Evolutionary conservation across 64 coral and sea anemone species (phyloP).

Genomic region (Porites australiensis): DNA sequence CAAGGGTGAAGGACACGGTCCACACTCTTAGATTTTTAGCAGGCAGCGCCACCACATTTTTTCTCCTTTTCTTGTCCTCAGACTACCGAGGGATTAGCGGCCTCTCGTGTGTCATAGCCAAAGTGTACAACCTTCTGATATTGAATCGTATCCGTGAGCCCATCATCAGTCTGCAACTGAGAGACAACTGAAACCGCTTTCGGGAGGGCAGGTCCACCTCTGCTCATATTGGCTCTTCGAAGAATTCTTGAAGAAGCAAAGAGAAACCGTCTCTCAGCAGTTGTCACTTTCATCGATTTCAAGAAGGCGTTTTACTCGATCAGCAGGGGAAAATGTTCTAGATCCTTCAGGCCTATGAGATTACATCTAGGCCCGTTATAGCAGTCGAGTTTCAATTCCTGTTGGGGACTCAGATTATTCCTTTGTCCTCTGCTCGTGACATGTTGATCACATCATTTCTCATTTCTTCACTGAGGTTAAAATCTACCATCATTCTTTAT

Average conservation of each 20-base stretch:
- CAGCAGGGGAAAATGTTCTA: not conserved
- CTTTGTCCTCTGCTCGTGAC: no score
- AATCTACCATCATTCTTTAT: no score
- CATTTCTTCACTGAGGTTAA: no score
- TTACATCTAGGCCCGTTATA: constrained; percentile 13
- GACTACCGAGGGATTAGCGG: not conserved
- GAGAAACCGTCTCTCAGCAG: not conserved
- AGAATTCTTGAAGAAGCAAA: not conserved
- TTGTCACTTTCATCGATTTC: constrained; percentile 48
- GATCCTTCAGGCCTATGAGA: constrained; percentile 18
- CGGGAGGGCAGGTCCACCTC: not conserved
- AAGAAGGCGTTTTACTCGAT: constrained; percentile 57
- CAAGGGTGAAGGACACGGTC: no score
- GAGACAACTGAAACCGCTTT: not conserved
- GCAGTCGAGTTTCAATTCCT: no score
- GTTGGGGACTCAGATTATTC: no score
- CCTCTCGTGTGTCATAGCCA: not conserved
- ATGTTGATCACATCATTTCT: no score
- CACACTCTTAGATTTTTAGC: no score
- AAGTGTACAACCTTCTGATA: not conserved
- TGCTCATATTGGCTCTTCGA: not conserved
- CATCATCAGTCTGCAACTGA: not conserved
- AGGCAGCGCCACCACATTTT: no score
- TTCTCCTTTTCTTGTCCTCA: no score
- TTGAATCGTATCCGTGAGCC: not conserved